A percentile compares a stretch with the other conserved stretches of the same genome.
Conservation (phyloP, 2,888 invertebrate genomes). For the Andrena flavipes region DNA sequence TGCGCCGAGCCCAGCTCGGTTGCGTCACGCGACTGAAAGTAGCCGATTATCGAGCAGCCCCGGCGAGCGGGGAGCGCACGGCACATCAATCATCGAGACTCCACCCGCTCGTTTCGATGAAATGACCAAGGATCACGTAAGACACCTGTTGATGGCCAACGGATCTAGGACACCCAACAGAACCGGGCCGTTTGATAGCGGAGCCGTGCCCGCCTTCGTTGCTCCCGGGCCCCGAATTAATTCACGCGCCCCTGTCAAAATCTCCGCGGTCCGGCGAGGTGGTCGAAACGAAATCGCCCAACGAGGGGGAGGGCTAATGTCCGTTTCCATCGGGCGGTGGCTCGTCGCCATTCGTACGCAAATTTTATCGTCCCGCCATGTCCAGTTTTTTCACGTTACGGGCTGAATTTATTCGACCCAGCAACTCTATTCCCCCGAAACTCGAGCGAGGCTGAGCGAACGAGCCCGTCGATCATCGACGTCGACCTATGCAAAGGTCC, state of each 20-base stretch:
- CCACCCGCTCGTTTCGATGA: neutral
- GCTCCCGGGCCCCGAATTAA: too few relatives aligned
- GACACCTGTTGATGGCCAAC: slow-evolving; percentile 43
- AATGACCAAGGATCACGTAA: slow-evolving; percentile 26
- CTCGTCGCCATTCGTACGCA: slow-evolving; percentile 47
- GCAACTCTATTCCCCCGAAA: slow-evolving; percentile 26
- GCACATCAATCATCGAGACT: slow-evolving; percentile 36
- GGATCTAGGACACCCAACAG: neutral
- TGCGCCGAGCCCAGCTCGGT: neutral
- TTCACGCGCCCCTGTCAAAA: neutral
- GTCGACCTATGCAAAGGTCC: neutral
- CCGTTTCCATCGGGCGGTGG: slow-evolving; percentile 41
- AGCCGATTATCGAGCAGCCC: neutral
- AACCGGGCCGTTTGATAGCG: neutral
- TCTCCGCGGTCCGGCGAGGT: neutral
- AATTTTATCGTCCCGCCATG: slow-evolving; percentile 38
- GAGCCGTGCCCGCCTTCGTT: neutral
- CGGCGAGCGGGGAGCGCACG: slow-evolving; percentile 9
- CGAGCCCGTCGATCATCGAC: neutral
- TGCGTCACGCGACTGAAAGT: neutral
- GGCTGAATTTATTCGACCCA: slow-evolving; percentile 40
- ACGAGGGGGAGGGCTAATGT: slow-evolving; percentile 31
- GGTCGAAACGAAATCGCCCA: slow-evolving; percentile 31
- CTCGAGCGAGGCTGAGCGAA: neutral
- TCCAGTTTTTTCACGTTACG: slow-evolving; percentile 40